phyloP scores from a whole-genome alignment of 2,797 vertebrate species.

The Hephaestus fuliginosus region DNA sequence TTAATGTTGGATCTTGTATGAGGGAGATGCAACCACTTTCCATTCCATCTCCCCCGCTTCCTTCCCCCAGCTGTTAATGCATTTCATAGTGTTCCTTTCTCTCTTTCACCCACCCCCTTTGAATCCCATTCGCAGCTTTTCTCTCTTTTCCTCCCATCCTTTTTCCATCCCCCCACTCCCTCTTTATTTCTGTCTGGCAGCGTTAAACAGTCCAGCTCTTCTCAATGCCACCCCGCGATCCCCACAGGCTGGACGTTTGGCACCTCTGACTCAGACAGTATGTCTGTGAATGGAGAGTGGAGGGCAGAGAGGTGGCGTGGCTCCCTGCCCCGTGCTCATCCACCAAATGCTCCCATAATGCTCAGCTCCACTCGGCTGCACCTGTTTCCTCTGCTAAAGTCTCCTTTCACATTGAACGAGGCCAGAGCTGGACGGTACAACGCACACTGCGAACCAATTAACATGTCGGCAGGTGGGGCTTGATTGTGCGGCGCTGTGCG shows the following conservation, averaged over 20 bases:
- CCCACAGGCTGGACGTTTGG: conserved; percentile 59
- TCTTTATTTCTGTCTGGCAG: conserved; percentile 18
- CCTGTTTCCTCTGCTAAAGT: conserved; percentile 49
- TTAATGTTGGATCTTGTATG: conserved; percentile 37
- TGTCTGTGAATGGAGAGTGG: conserved; percentile 40
- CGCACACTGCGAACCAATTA: conserved; percentile 72
- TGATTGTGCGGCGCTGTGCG: conserved; percentile 24
- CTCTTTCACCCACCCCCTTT: neutral
- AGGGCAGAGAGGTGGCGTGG: conserved; percentile 24
- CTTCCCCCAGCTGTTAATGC: conserved; percentile 8
- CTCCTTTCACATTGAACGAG: conserved; percentile 34
- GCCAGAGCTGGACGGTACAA: conserved; percentile 32
- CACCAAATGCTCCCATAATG: conserved; percentile 60
- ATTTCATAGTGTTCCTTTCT: conserved; percentile 17
- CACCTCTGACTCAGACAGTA: conserved; percentile 71
- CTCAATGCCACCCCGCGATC: conserved; percentile 31
- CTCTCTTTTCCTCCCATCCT: conserved; percentile 1
- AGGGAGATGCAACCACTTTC: conserved; percentile 30
- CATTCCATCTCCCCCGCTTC: neutral
- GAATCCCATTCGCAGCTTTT: neutral
- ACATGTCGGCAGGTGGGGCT: conserved; percentile 64
- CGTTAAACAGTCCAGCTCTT: conserved; percentile 31
- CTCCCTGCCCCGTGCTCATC: conserved; percentile 11
- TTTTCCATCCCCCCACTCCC: neutral
- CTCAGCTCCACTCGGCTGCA: conserved; percentile 48